A percentile compares a stretch with the other conserved stretches of the same genome.
phyloP scores from a whole-genome alignment of 2,888 invertebrate species.

The Scaptodrosophila latifasciaeformis region DNA sequence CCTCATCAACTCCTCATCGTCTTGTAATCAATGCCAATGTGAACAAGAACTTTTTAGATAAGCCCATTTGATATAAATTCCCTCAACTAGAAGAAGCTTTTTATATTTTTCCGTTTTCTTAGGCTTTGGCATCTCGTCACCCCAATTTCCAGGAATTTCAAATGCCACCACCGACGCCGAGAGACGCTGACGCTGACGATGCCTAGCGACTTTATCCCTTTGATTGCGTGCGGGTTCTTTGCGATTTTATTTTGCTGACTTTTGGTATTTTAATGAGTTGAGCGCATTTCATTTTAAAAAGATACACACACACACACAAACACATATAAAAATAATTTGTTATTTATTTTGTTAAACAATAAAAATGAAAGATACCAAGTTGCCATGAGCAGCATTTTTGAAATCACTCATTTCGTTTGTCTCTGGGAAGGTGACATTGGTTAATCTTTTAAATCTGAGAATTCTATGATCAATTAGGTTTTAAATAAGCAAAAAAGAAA shows the following conservation, averaged over 20 bases:
- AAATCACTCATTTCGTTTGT: too few species aligned
- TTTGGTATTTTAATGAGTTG: slow-evolving; percentile 61
- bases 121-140: slow-evolving; percentile 18
- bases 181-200: too few species aligned
- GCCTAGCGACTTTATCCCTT: background rate
- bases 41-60: background rate
- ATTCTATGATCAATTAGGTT: too few species aligned
- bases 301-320: slow-evolving; percentile 5
- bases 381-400: slow-evolving; percentile 39
- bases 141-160: slow-evolving; percentile 54
- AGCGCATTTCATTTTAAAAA: slow-evolving; percentile 25
- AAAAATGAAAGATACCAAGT: slow-evolving; percentile 37
- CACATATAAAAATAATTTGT: slow-evolving; percentile 19
- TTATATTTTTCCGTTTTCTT: background rate
- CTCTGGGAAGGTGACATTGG: too few species aligned
- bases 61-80: too few species aligned
- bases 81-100: slow-evolving; percentile 35
- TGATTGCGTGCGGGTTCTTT: slow-evolving; percentile 50
- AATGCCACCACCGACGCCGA: too few species aligned
- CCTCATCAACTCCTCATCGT: too few species aligned
- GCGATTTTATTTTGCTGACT: slow-evolving; percentile 31
- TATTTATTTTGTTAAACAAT: slow-evolving; percentile 3
- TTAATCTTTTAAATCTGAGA: too few species aligned
- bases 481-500: too few species aligned
- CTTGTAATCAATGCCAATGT: slow-evolving; percentile 47